phyloP scores from a whole-genome alignment of 2,113 vertebrate species.

The Panthera tigris region DNA sequence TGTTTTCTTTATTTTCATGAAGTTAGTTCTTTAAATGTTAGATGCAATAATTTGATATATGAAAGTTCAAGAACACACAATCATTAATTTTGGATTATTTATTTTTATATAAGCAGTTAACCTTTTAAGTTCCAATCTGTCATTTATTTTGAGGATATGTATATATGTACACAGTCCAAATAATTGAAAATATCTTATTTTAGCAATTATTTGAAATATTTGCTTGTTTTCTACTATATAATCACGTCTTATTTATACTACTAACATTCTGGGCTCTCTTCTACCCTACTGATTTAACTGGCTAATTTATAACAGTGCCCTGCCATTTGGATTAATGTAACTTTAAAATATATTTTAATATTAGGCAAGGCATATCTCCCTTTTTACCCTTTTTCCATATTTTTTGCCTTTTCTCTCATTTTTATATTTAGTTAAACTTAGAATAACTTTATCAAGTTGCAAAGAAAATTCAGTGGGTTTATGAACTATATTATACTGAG shows the following conservation, averaged over 20 bases:
- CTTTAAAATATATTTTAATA: conserved; percentile 23
- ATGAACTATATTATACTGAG: neutral
- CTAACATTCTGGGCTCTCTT: neutral
- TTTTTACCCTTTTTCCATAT: neutral
- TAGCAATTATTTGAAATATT: neutral
- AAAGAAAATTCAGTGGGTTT: neutral
- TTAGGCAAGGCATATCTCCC: neutral
- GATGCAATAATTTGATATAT: neutral
- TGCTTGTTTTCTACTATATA: neutral
- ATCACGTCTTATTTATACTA: neutral
- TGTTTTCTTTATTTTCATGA: neutral
- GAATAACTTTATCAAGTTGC: neutral
- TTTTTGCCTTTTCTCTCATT: neutral
- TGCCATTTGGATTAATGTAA: neutral
- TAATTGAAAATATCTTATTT: neutral
- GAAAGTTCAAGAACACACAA: neutral
- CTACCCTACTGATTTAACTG: neutral
- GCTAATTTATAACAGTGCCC: neutral
- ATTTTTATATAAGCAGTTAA: neutral
- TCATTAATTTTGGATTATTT: neutral
- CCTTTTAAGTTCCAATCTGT: neutral
- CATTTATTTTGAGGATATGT: neutral
- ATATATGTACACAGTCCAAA: neutral
- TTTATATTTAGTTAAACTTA: neutral
- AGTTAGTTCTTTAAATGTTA: neutral